A percentile compares a stretch with the other conserved stretches of the same genome.
These are phyloP conservation scores for Tipula lateralis DNA, from an alignment of 2,888 invertebrate species.

Conservation along the genomic window DNA sequence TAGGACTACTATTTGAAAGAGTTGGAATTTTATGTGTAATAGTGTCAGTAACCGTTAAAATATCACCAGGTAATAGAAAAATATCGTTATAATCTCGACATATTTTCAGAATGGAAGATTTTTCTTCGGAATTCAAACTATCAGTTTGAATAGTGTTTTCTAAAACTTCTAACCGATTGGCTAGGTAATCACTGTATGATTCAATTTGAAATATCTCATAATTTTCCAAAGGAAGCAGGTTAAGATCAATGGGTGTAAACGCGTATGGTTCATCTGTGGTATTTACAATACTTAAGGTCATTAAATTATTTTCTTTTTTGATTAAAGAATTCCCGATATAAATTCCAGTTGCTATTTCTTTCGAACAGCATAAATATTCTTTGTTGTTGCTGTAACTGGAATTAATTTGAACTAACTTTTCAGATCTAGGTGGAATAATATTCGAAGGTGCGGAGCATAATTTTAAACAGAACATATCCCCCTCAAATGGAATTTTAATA, in stretches of 20 bases:
- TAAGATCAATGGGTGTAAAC: not conserved
- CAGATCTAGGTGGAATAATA: not conserved
- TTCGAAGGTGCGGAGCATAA: not conserved
- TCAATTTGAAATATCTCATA: not conserved
- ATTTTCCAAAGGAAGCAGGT: not conserved
- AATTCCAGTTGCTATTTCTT: not conserved
- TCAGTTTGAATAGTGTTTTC: not conserved
- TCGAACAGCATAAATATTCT: not conserved
- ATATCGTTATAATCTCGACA: not conserved
- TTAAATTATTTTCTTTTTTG: not conserved
- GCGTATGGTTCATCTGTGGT: not conserved
- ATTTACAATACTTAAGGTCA: not conserved
- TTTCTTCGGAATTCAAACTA: not conserved
- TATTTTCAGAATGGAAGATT: not conserved
- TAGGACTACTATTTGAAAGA: not conserved
- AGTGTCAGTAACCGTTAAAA: not conserved
- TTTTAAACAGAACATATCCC: not conserved
- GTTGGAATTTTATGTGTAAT: too few species aligned
- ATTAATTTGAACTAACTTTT: not conserved
- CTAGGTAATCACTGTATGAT: not conserved
- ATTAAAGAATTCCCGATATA: not conserved
- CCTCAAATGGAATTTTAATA: not conserved
- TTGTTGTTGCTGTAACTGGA: not conserved
- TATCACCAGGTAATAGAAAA: not conserved
- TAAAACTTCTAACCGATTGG: not conserved